Evolutionary conservation across 2,797 vertebrate species (phyloP).

Genomic region (Podarcis siculus): DNA sequence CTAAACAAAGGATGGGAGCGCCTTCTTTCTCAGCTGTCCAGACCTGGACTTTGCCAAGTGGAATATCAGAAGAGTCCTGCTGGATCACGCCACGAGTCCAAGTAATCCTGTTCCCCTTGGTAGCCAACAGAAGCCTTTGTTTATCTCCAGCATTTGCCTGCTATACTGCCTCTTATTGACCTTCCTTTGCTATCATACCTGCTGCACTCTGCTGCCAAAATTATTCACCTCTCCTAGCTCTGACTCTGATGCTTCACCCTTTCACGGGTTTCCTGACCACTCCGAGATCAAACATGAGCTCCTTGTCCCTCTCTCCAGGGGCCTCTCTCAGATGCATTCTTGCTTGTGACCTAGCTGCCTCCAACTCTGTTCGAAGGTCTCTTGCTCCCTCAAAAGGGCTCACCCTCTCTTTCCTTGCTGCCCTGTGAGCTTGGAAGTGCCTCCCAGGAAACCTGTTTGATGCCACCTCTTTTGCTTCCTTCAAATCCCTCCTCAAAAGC

Average conservation of each 20-base stretch:
- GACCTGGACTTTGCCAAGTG: background rate
- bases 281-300: background rate
- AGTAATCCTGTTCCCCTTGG: background rate
- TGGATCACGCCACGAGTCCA: too few species aligned
- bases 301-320: background rate
- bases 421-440: background rate
- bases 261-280: background rate
- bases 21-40: background rate
- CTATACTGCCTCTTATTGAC: background rate
- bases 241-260: background rate
- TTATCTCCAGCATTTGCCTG: background rate
- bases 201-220: background rate
- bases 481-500: background rate
- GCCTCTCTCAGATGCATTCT: background rate
- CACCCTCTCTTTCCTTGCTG: background rate
- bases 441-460: background rate
- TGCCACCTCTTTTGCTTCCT: background rate
- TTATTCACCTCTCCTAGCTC: background rate
- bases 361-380: background rate
- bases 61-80: too few species aligned
- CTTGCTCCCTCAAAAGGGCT: too few species aligned
- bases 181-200: background rate
- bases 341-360: too few species aligned
- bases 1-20: background rate
- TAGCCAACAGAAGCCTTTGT: background rate